A percentile compares a stretch with the other conserved stretches of the same genome.
Conservation (phyloP, 2,113 vertebrate species). For the Xerus inauris region DNA sequence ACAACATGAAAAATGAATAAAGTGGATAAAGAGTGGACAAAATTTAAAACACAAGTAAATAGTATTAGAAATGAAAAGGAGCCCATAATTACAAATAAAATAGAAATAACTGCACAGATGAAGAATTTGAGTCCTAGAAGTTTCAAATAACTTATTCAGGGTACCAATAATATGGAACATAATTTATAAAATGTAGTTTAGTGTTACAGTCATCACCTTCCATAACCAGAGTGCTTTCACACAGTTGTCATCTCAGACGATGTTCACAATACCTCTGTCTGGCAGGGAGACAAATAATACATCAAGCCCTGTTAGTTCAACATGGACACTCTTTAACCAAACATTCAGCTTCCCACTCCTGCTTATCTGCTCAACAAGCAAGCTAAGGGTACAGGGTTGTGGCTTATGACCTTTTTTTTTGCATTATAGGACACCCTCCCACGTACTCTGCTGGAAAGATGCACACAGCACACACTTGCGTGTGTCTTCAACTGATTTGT, state of each 20-base stretch:
- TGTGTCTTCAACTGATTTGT: not conserved
- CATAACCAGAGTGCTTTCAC: not conserved
- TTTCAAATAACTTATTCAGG: not conserved
- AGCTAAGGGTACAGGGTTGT: not conserved
- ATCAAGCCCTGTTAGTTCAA: not conserved
- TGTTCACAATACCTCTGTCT: slow-evolving; percentile 28
- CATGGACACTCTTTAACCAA: not conserved
- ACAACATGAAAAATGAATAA: not conserved
- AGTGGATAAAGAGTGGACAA: not conserved
- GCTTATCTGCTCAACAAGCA: not conserved
- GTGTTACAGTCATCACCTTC: not conserved
- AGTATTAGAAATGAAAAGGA: not conserved
- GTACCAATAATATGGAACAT: not conserved
- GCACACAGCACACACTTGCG: not conserved
- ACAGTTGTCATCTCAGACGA: not conserved
- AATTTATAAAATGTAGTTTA: not conserved
- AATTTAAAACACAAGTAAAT: not conserved
- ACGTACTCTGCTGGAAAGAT: not conserved
- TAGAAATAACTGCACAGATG: not conserved
- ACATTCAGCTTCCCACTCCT: not conserved
- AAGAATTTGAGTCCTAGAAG: not conserved
- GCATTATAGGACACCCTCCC: not conserved
- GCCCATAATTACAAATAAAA: not conserved
- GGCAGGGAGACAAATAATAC: not conserved
- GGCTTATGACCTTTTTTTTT: not conserved